These are phyloP conservation scores for Neofelis nebulosa DNA, from an alignment of 2,113 vertebrate genomes.

Conservation along the genomic window DNA sequence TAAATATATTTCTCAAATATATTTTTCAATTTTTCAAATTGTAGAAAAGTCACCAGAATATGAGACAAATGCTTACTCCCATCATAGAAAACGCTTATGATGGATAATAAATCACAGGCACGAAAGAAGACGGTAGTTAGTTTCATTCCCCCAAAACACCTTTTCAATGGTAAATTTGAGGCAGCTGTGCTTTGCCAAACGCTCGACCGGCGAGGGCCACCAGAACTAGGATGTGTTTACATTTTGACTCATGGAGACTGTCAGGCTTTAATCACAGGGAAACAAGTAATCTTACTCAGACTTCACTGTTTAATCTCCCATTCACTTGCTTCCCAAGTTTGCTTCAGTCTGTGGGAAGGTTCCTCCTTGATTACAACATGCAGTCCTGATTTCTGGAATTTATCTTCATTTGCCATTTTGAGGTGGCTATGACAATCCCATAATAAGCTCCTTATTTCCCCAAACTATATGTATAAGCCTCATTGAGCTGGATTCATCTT, in stretches of 20 bases:
- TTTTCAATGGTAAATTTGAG: constrained; percentile 40
- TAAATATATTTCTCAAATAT: constrained; percentile 2
- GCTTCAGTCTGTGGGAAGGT: constrained; percentile 22
- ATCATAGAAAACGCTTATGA: not conserved
- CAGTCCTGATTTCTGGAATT: constrained; percentile 35
- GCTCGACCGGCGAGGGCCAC: not conserved
- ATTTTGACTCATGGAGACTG: constrained; percentile 50
- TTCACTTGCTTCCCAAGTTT: constrained; percentile 49
- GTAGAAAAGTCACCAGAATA: not conserved
- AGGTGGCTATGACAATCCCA: not conserved
- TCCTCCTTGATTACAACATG: not conserved
- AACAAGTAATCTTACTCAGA: constrained; percentile 37
- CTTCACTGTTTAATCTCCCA: constrained; percentile 53
- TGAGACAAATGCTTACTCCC: constrained; percentile 16
- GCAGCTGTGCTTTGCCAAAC: constrained; percentile 32
- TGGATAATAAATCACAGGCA: constrained; percentile 18
- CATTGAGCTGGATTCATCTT: constrained; percentile 8
- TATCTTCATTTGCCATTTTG: constrained; percentile 56
- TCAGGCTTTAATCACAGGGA: constrained; percentile 40
- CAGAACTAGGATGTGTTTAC: not conserved
- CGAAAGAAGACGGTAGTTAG: not conserved
- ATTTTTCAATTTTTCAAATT: not conserved
- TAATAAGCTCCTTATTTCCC: constrained; percentile 16
- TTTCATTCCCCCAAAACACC: constrained; percentile 30
- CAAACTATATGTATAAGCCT: not conserved